These are phyloP conservation scores for Megaptera novaeangliae DNA, from an alignment of 2,113 vertebrate genomes.

Conservation along the genomic window DNA sequence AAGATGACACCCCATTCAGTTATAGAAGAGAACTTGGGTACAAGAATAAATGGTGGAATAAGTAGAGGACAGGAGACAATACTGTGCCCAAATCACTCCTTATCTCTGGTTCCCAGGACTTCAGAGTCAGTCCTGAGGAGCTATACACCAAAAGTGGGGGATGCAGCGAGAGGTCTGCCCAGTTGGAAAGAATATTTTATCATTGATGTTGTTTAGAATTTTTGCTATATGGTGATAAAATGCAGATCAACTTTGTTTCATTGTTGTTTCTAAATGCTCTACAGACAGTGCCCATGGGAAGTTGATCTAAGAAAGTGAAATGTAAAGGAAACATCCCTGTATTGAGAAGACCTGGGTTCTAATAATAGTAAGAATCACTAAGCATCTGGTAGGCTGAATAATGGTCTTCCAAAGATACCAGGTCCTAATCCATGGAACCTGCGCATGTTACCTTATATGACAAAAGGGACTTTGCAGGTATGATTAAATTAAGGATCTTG, in stretches of 20 bases:
- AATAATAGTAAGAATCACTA: not conserved
- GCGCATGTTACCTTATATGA: not conserved
- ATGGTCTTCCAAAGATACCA: not conserved
- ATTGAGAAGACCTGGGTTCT: not conserved
- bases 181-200: not conserved
- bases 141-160: not conserved
- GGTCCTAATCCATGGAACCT: not conserved
- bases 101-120: not conserved
- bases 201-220: not conserved
- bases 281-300: not conserved
- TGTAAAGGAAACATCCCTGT: not conserved
- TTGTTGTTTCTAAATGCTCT: constrained; percentile 9
- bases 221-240: not conserved
- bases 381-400: not conserved
- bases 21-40: not conserved
- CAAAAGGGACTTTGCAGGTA: not conserved
- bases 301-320: not conserved
- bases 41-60: not conserved
- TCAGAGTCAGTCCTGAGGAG: not conserved
- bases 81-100: not conserved
- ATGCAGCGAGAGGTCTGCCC: not conserved
- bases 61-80: not conserved
- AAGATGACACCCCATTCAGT: not conserved
- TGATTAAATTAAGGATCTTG: not conserved
- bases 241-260: not conserved